phyloP scores from a whole-genome alignment of 2,888 invertebrate genomes.

The Acleris emargana region DNA sequence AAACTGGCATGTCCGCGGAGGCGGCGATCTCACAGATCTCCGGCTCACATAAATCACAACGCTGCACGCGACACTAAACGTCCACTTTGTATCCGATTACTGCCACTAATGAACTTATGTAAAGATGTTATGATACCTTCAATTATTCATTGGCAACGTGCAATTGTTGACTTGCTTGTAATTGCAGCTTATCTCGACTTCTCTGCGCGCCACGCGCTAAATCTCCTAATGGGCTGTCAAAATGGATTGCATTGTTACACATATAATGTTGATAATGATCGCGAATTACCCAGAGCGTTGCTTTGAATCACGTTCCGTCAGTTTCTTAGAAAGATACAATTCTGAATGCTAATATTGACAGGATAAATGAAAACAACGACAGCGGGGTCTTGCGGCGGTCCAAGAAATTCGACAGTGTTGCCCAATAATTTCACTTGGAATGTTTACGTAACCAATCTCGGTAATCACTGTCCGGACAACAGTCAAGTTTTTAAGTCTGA shows the following conservation, averaged over 20 bases:
- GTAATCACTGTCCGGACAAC: constrained; percentile 27
- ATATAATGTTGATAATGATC: too few species aligned
- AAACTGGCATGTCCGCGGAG: background rate
- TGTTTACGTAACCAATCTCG: constrained; percentile 19
- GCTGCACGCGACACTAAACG: constrained; percentile 44
- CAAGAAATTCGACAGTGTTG: constrained; percentile 3
- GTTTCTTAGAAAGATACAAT: too few species aligned
- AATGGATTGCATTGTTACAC: constrained; percentile 7
- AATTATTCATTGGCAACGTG: constrained; percentile 70
- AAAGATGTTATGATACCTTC: constrained; percentile 64
- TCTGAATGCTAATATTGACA: background rate
- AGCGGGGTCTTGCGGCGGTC: background rate
- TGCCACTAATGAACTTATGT: constrained; percentile 60
- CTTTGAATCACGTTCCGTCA: too few species aligned
- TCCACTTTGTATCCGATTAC: constrained; percentile 40
- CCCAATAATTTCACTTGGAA: constrained; percentile 3
- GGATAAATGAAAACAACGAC: background rate
- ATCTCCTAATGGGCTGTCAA: constrained; percentile 22
- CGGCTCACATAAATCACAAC: constrained; percentile 45
- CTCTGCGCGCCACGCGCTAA: constrained; percentile 20
- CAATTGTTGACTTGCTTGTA: constrained; percentile 64
- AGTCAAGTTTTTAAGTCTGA: constrained; percentile 54
- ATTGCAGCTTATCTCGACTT: constrained; percentile 46
- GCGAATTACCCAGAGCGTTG: too few species aligned
- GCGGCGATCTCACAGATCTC: constrained; percentile 34